Base-by-base conservation (phyloP, 2,113 vertebrate species). In the Oenanthe oenanthe region DNA sequence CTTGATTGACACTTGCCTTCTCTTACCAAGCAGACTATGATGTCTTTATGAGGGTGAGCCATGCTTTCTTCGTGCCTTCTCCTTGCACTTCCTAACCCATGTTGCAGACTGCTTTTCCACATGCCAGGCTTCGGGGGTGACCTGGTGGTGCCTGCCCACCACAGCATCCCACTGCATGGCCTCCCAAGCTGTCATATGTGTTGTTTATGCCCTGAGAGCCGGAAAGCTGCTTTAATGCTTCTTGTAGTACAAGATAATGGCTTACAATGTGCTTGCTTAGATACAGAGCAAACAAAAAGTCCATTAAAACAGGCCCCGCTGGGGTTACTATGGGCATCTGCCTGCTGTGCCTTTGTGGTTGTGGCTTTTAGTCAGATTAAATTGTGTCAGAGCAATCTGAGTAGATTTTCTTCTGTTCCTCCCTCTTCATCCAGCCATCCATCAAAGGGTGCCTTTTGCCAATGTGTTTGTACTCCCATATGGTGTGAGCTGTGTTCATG, bases 281-380 rank as follows among this genome's bases (percentile, higher is more conserved):
- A 48, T 40, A 53, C 2, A 2, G 24, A 57, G 68, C 1, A 16
- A 87, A 63, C 71, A 66, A 67, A 50, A 88, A 79, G 65, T 6
- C 83, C 60, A 57, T 96, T 94, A 85, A 86, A 93, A 62, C 3
- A 11, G 42, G 17, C 58, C 86, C 87, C 54, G 87, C 68, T 40
- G 81, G 43, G 42, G 67, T 91, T 91, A 62, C 75, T 43, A 2
- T 34, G 54, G n/a, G 79, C 18, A 7, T 80, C 81, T 3, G 19
- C 77, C 71, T 53, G 82, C 62, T 47, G 51, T 75, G 73, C 66
- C 53, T 62, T 45, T 87, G 43, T n/a, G 42, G 42, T 57, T 1
- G 8, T 3, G 7, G 88, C 89, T 96, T 93, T 96, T 92, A 94
- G 78, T 67, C 60, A 72, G 72, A 91, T 96, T 92, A 86, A 93